Percentiles rank a stretch among this genome's conserved stretches.
Conservation (phyloP, 2,113 vertebrate species). For the Platanista minor region DNA sequence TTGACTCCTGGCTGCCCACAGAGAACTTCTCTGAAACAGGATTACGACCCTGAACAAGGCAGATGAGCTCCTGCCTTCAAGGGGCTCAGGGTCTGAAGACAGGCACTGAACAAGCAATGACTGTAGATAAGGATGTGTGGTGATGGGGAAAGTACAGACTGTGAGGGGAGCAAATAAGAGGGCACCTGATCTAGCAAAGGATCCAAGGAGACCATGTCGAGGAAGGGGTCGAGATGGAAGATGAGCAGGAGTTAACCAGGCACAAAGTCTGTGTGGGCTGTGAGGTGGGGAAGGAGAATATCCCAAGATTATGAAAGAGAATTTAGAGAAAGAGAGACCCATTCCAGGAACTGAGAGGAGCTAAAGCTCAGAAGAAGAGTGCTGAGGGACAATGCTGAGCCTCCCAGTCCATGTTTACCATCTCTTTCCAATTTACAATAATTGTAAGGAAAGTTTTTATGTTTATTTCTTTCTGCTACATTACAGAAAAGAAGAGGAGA, state of each 20-base stretch:
- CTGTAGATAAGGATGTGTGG: too few species aligned
- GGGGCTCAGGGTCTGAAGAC: background rate
- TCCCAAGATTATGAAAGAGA: background rate
- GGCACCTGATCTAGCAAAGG: background rate
- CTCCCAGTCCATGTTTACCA: background rate
- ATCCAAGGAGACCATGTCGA: background rate
- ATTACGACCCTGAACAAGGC: background rate
- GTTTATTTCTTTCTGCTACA: background rate
- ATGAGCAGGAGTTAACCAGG: background rate
- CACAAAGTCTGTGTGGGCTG: background rate
- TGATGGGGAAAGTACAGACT: background rate
- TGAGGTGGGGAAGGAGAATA: background rate
- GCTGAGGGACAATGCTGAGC: rapidly evolving
- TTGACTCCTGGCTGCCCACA: background rate
- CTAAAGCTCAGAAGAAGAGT: background rate
- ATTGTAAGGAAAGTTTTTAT: background rate
- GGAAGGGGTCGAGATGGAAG: background rate
- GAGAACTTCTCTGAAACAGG: background rate
- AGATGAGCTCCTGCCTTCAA: background rate
- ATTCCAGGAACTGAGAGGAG: background rate
- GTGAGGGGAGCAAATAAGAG: background rate
- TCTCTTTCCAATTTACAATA: background rate
- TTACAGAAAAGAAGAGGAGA: background rate
- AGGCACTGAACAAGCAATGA: background rate
- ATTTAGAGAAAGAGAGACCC: background rate